Evolutionary conservation across 2,797 vertebrate species (phyloP).

Genomic region (Pantherophis alleghaniensis): DNA sequence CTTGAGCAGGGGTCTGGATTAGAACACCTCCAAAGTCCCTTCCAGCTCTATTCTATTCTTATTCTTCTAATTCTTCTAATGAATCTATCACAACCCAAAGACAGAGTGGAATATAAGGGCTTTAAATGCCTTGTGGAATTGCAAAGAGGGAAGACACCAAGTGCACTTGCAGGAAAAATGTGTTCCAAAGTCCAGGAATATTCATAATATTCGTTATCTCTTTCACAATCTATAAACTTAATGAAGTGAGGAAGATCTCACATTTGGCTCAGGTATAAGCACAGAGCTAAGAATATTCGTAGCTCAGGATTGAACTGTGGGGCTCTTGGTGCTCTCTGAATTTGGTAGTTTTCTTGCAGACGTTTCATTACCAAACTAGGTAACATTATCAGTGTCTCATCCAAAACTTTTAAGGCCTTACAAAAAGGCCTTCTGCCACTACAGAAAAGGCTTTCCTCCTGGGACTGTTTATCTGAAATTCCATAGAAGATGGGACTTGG

Average conservation of each 20-base stretch:
- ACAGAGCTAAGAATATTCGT: neutral
- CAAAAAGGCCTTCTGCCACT: neutral
- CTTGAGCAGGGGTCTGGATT: too few relatives aligned
- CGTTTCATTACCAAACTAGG: too few relatives aligned
- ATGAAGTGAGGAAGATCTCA: neutral
- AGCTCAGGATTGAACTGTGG: too few relatives aligned
- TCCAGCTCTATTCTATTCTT: too few relatives aligned
- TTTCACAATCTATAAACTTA: neutral
- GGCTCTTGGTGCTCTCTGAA: too few relatives aligned
- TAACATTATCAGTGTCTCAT: too few relatives aligned
- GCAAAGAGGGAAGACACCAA: neutral
- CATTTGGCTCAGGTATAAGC: neutral
- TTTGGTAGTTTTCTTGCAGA: too few relatives aligned
- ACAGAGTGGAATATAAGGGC: neutral
- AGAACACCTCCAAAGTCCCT: too few relatives aligned
- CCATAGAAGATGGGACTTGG: neutral
- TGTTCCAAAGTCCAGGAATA: neutral
- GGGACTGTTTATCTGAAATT: neutral
- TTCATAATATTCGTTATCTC: neutral
- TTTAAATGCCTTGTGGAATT: neutral
- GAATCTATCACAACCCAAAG: neutral
- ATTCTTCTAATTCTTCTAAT: too few relatives aligned
- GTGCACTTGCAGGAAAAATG: neutral
- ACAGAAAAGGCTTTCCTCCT: neutral
- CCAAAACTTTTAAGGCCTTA: neutral